Conservation (phyloP, 2,797 vertebrate species). For the Hirundo rustica region DNA sequence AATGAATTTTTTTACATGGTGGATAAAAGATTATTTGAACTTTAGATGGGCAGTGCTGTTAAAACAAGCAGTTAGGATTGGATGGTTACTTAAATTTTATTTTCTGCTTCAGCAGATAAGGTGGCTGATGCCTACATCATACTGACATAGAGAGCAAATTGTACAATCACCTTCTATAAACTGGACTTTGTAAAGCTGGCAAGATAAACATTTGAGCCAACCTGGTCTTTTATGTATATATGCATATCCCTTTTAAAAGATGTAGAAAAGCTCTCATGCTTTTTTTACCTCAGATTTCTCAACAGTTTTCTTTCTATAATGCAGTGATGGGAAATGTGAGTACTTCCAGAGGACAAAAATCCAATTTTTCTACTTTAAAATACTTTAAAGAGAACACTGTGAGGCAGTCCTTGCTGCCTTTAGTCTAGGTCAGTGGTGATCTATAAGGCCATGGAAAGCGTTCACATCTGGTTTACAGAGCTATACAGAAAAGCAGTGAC, state of each 20-base stretch:
- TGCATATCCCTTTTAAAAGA: background rate
- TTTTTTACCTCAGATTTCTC: background rate
- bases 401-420: background rate
- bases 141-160: background rate
- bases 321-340: background rate
- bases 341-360: background rate
- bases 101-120: background rate
- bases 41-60: background rate
- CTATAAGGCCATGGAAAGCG: background rate
- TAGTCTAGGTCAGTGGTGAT: background rate
- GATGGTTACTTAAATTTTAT: background rate
- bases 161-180: background rate
- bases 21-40: background rate
- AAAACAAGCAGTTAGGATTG: background rate
- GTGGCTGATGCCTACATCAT: background rate
- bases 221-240: background rate
- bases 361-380: background rate
- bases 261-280: background rate
- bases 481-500: background rate
- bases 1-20: background rate
- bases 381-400: background rate
- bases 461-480: background rate
- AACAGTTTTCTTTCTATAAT: background rate
- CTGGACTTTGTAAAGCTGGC: background rate
- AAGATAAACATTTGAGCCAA: background rate